Percentiles rank a stretch among this genome's conserved stretches.
phyloP scores from a whole-genome alignment of 2,888 invertebrate species.

The Aquatica leii region DNA sequence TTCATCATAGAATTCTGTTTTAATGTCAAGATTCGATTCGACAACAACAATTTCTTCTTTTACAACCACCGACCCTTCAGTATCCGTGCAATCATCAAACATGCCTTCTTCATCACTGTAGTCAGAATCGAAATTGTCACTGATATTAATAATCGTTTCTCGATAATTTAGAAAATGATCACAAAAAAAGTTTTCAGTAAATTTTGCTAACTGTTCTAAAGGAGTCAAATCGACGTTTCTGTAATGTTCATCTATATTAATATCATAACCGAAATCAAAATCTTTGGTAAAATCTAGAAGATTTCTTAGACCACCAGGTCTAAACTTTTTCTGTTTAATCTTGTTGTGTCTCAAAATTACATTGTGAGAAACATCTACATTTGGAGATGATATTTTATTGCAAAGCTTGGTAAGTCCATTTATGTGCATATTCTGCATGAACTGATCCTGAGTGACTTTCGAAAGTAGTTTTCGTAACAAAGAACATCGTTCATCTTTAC shows the following conservation, averaged over 20 bases:
- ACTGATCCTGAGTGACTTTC: conserved; percentile 40
- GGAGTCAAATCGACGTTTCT: conserved; percentile 52
- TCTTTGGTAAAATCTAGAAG: conserved; percentile 56
- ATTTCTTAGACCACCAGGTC: conserved; percentile 51
- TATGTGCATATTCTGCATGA: conserved; percentile 31
- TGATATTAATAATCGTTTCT: conserved; percentile 49
- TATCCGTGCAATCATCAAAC: conserved; percentile 45
- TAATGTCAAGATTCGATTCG: conserved; percentile 54
- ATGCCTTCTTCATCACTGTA: conserved; percentile 36
- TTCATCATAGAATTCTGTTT: conserved; percentile 41
- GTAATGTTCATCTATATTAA: conserved; percentile 47
- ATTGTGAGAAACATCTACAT: neutral
- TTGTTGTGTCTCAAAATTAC: too few species aligned
- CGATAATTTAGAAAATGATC: conserved; percentile 55
- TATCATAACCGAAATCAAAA: conserved; percentile 55
- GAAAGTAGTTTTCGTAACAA: conserved; percentile 54
- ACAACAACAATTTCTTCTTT: conserved; percentile 54
- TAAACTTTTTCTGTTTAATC: conserved; percentile 16
- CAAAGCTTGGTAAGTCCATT: conserved; percentile 32
- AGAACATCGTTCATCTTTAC: conserved; percentile 57
- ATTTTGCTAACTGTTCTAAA: conserved; percentile 53
- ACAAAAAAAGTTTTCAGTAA: conserved; percentile 56
- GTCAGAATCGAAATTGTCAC: conserved; percentile 23
- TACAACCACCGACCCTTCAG: conserved; percentile 16
- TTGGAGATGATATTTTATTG: conserved; percentile 21